Percentiles rank a stretch among this genome's conserved stretches.
Evolutionary conservation across 2,797 vertebrate species (phyloP).

Genomic region (Myoxocephalus aenaeus): DNA sequence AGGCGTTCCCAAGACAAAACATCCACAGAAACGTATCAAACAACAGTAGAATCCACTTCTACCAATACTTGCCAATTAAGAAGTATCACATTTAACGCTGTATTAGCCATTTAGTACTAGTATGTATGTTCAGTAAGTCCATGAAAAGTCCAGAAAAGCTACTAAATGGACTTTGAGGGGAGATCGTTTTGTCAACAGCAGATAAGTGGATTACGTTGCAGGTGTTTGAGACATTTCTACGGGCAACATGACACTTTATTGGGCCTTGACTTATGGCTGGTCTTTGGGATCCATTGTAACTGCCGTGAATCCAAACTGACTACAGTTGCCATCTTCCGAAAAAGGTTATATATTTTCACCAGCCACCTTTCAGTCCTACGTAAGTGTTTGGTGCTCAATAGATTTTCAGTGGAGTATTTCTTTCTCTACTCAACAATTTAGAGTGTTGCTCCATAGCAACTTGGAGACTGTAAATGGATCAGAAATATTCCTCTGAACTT

Average conservation of each 20-base stretch:
- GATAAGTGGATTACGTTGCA: not conserved
- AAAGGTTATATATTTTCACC: not conserved
- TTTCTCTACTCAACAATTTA: slow-evolving; percentile 14
- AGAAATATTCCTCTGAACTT: slow-evolving; percentile 17
- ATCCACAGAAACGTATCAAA: not conserved
- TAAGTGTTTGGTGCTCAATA: not conserved
- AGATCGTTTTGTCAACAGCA: slow-evolving; percentile 9
- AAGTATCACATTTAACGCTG: not conserved
- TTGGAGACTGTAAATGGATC: slow-evolving; percentile 16
- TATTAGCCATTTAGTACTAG: not conserved
- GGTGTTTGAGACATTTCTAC: slow-evolving; percentile 1
- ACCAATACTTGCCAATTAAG: not conserved
- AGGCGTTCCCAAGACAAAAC: not conserved
- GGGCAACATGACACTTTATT: not conserved
- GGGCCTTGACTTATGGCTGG: not conserved
- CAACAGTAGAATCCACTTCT: slow-evolving; percentile 14
- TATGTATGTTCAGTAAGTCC: not conserved
- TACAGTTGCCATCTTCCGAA: slow-evolving; percentile 18
- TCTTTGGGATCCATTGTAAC: slow-evolving; percentile 14
- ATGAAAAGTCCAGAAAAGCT: not conserved
- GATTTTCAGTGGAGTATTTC: slow-evolving; percentile 4
- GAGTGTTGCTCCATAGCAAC: slow-evolving; percentile 12
- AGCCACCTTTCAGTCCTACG: slow-evolving; percentile 5
- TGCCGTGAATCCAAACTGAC: slow-evolving; percentile 37
- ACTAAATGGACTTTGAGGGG: not conserved